Evolutionary conservation across 2,888 invertebrate species (phyloP).

Genomic region (Lepidochrysops patricia): DNA sequence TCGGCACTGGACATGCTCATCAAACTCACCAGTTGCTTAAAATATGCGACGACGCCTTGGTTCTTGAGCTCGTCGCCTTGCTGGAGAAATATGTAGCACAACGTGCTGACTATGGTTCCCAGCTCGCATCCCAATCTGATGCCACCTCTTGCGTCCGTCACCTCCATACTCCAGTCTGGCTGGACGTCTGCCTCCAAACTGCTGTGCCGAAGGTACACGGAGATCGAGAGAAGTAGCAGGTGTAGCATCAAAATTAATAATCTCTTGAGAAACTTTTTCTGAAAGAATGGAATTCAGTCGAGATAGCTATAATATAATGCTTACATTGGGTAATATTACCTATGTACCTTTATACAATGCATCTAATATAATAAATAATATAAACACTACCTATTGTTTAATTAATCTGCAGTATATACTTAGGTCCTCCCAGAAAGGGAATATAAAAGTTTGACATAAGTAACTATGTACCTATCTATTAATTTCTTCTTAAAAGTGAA

Average conservation of each 20-base stretch:
- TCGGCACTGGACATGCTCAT: neutral
- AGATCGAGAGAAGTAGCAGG: conserved; percentile 88
- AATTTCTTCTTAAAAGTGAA: too few relatives aligned
- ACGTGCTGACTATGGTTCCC: conserved; percentile 87
- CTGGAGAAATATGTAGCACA: conserved; percentile 91
- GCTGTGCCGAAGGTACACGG: conserved; percentile 90
- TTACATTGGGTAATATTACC: too few relatives aligned
- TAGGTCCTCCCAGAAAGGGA: too few relatives aligned
- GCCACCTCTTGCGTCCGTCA: conserved; percentile 53
- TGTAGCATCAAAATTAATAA: conserved; percentile 91
- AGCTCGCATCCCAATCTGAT: conserved; percentile 86
- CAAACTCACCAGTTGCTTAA: conserved; percentile 88
- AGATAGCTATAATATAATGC: too few relatives aligned
- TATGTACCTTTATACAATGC: too few relatives aligned
- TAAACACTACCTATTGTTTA: too few relatives aligned
- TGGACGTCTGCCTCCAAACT: conserved; percentile 49
- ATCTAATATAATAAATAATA: too few relatives aligned
- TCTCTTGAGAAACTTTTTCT: conserved; percentile 95
- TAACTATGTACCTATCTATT: too few relatives aligned
- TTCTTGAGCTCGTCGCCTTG: conserved; percentile 96
- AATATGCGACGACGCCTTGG: conserved; percentile 91
- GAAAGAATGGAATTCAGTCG: conserved; percentile 27
- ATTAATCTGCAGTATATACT: too few relatives aligned
- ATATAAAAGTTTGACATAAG: neutral
- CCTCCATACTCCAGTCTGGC: conserved; percentile 54